Evolutionary conservation across 1,140 invertebrate genomes (phyloP).

Genomic region (Littorina saxatilis): DNA sequence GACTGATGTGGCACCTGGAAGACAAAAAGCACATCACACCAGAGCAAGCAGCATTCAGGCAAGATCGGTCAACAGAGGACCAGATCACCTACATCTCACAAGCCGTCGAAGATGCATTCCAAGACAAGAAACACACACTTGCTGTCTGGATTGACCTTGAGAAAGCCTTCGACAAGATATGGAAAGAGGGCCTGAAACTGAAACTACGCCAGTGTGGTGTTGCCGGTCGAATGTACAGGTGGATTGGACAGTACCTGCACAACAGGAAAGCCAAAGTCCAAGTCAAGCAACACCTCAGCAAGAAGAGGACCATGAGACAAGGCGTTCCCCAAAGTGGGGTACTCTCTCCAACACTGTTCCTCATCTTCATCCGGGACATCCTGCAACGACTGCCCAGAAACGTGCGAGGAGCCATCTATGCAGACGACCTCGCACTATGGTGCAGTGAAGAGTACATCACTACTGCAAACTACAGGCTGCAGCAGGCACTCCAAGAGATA

Average conservation of each 20-base stretch:
- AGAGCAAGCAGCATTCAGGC: background rate
- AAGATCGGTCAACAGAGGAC: background rate
- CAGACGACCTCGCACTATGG: slow-evolving; percentile 23
- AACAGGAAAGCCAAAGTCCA: slow-evolving; percentile 24
- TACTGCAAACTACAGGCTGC: slow-evolving; percentile 15
- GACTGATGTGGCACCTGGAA: too few relatives aligned
- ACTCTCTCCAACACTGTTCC: too few relatives aligned
- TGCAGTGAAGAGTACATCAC: slow-evolving; percentile 33
- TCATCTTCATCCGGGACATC: slow-evolving; percentile 46
- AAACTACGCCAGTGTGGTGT: slow-evolving; percentile 6
- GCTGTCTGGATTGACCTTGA: too few relatives aligned
- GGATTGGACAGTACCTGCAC: slow-evolving; percentile 27
- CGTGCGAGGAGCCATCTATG: slow-evolving; percentile 22
- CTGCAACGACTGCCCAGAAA: slow-evolving; percentile 27
- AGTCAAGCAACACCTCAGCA: background rate
- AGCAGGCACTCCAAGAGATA: background rate
- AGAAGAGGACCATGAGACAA: slow-evolving; percentile 23
- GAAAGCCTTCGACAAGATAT: slow-evolving; percentile 28
- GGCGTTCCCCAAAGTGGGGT: slow-evolving; percentile 38
- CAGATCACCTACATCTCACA: background rate
- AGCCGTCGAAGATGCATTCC: too few relatives aligned
- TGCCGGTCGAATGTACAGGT: slow-evolving; percentile 16
- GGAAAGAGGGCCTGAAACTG: slow-evolving; percentile 15
- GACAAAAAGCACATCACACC: too few relatives aligned
- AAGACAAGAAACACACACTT: too few relatives aligned